Evolutionary conservation across 2,113 vertebrate species (phyloP).

Genomic region (Mirza zaza): DNA sequence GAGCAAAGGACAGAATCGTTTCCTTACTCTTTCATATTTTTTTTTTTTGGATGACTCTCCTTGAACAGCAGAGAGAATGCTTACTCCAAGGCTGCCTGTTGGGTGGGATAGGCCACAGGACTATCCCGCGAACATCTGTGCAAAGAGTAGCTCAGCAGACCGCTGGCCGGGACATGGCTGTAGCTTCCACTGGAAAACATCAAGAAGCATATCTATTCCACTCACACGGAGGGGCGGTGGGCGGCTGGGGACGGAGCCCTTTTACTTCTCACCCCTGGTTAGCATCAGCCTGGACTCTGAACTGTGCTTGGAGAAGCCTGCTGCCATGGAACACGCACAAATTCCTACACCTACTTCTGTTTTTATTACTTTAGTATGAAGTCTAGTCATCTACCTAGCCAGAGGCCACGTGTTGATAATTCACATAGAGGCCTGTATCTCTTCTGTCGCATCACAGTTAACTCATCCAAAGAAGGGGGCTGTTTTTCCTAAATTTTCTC

Average conservation of each 20-base stretch:
- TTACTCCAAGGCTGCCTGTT: background rate
- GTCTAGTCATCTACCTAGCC: background rate
- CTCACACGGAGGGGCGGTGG: background rate
- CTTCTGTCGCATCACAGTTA: background rate
- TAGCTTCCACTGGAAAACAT: background rate
- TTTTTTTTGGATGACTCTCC: background rate
- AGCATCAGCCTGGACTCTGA: background rate
- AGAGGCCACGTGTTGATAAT: background rate
- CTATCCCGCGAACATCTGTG: background rate
- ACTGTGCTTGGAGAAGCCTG: background rate
- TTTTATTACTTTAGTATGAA: background rate
- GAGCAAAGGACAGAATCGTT: background rate
- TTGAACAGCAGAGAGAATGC: background rate
- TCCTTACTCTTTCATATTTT: background rate
- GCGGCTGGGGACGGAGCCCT: background rate
- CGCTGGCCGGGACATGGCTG: background rate
- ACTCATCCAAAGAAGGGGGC: background rate
- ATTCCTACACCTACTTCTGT: background rate
- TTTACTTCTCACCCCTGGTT: background rate
- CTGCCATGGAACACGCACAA: background rate
- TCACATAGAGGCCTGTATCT: background rate
- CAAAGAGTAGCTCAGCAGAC: background rate
- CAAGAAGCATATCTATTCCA: background rate
- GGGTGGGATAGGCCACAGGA: background rate
- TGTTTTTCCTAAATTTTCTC: too few species aligned